phyloP scores from a whole-genome alignment of 2,888 invertebrate genomes.

The Oithona nana region DNA sequence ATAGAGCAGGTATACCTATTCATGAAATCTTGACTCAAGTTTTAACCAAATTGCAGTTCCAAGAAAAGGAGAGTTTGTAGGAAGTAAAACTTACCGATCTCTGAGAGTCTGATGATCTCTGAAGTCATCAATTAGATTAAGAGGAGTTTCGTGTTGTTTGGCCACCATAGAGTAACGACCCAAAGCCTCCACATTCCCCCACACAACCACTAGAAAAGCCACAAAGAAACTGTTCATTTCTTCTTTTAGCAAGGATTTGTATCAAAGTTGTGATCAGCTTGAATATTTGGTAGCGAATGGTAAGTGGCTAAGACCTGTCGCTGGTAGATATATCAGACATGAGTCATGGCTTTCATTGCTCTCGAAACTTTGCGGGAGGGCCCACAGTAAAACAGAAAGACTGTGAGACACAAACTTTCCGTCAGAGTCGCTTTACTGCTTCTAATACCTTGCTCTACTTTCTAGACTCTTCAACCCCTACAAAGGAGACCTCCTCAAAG shows the following conservation, averaged over 20 bases:
- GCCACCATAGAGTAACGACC: neutral
- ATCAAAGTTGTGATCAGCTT: neutral
- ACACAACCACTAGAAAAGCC: too few species aligned
- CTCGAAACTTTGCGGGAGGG: neutral
- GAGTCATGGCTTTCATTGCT: neutral
- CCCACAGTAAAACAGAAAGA: neutral
- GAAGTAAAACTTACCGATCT: neutral
- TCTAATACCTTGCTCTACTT: too few species aligned
- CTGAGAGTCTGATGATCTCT: neutral
- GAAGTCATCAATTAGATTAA: neutral
- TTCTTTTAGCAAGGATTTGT: too few species aligned
- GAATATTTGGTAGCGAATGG: neutral
- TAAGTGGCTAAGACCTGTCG: neutral
- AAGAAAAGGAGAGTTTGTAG: neutral
- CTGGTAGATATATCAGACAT: too few species aligned
- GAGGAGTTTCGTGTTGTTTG: neutral
- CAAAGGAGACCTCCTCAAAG: too few species aligned
- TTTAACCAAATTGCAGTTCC: too few species aligned
- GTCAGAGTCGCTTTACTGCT: too few species aligned
- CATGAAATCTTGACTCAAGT: too few species aligned
- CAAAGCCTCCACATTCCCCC: neutral
- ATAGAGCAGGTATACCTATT: neutral
- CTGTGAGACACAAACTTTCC: too few species aligned
- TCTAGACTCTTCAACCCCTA: too few species aligned
- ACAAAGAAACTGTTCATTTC: too few species aligned